Evolutionary conservation across 2,113 vertebrate genomes (phyloP), one percentile per base, ranked within the genome.

Genomic region (Phalacrocorax carbo): DNA sequence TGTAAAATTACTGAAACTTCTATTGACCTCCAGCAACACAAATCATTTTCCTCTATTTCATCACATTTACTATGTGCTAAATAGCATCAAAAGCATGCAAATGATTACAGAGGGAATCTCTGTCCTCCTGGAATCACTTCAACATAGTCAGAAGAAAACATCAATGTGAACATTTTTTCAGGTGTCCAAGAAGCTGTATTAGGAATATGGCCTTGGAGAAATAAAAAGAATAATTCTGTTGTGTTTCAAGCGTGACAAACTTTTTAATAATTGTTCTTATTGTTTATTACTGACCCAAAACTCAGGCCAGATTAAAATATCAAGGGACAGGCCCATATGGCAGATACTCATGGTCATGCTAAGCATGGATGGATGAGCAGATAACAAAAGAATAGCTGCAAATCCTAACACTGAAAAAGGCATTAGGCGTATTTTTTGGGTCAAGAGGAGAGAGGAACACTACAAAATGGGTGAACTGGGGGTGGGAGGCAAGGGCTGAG

Each of bases 261-360:
- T 16, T 90, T 80, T 89, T 57, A 12, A 17, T 90, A 85, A 79
- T 78, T 77, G 17, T 77, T 72, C 42, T 75, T 82, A 42, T 71
- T 81, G 17, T 36, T 90, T 82, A 34, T 81, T 76, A 89, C 51
- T 90, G 69, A 89, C 72, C 42, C 65, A 75, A 90, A 88, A 51
- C 42, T 85, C 42, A 38, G 42, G 57, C 55, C 60, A 86, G 49
- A 91, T 60, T 82, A 80, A 94, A 95, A 81, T 86, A 85, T 61
- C 72, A 88, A 75, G 68, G 94, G 89, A 88, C 21, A 10, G 42
- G 42, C 22, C 82, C 93, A 94, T 91, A 79, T 80, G 87, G 87
- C 70, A 85, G 79, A 91, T 27, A 32, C 40, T 82, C 73, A 38
- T 38, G 27, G 40, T 72, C 80, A 48, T 38, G n/a, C 29, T 84